Conservation (phyloP, 2,797 vertebrate genomes). For the Geotrypetes seraphini region DNA sequence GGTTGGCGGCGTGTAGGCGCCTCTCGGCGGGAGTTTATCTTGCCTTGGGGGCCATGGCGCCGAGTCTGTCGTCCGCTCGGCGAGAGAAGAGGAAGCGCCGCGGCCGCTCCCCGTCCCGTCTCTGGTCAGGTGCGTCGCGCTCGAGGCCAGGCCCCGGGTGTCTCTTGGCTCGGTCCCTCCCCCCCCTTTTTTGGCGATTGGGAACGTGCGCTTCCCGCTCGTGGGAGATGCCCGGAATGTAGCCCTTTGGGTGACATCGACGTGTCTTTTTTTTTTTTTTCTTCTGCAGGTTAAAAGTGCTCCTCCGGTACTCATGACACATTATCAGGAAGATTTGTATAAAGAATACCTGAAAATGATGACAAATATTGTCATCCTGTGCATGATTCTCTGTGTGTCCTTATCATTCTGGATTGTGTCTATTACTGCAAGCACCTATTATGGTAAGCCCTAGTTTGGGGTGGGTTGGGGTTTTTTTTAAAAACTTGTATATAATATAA, state of each 20-base stretch:
- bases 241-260: not conserved
- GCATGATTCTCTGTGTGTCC: slow-evolving; percentile 75
- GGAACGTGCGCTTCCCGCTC: not conserved
- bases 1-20: not conserved
- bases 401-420: slow-evolving; percentile 85
- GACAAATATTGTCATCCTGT: slow-evolving; percentile 77
- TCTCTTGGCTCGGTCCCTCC: not conserved
- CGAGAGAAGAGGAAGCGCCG: too few species aligned
- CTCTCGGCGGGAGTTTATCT: not conserved
- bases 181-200: not conserved
- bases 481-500: too few species aligned
- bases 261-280: not conserved
- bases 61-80: too few species aligned
- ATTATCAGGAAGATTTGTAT: slow-evolving; percentile 35
- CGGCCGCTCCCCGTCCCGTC: too few species aligned
- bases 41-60: not conserved
- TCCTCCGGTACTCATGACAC: slow-evolving; percentile 32
- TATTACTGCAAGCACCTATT: slow-evolving; percentile 74
- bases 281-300: slow-evolving; percentile 20
- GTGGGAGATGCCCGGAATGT: too few species aligned
- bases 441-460: slow-evolving; percentile 62
- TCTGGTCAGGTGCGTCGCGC: too few species aligned
- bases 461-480: too few species aligned
- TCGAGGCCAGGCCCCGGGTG: too few species aligned
- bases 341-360: slow-evolving; percentile 79